Conservation (phyloP, 2,113 vertebrate species). For the Hyperopisus bebe region DNA sequence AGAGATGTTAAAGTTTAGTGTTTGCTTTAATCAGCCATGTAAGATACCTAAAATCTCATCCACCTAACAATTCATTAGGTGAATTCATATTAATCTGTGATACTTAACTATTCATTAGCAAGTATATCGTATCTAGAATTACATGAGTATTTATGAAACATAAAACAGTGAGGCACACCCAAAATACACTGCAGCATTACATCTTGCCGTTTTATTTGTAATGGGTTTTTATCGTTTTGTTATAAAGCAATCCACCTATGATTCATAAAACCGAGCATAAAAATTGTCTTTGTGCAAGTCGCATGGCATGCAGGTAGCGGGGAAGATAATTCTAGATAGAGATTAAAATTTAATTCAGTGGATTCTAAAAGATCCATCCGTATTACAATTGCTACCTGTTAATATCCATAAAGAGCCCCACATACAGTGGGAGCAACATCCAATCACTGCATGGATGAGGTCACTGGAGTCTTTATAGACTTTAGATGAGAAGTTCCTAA, state of each 20-base stretch:
- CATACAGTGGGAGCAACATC: not conserved
- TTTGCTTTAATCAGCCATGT: too few species aligned
- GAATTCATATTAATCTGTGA: not conserved
- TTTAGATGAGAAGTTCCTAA: not conserved
- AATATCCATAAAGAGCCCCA: not conserved
- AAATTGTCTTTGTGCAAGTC: too few species aligned
- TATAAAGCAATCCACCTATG: not conserved
- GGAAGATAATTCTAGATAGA: too few species aligned
- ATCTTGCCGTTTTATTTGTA: not conserved
- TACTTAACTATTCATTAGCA: not conserved
- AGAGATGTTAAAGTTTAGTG: too few species aligned
- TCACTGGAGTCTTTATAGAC: not conserved
- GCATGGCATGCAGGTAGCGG: too few species aligned
- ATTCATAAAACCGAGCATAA: not conserved
- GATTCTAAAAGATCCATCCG: not conserved
- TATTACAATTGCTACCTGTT: not conserved
- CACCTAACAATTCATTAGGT: not conserved
- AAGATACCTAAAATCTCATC: not conserved
- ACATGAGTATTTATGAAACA: not conserved
- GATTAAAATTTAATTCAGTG: too few species aligned
- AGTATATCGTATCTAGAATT: not conserved
- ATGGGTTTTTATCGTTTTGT: not conserved
- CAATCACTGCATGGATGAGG: not conserved
- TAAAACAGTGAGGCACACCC: not conserved
- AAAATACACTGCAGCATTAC: not conserved